Conservation (phyloP, 2,888 invertebrate species). For the Diachrysia chrysitis region DNA sequence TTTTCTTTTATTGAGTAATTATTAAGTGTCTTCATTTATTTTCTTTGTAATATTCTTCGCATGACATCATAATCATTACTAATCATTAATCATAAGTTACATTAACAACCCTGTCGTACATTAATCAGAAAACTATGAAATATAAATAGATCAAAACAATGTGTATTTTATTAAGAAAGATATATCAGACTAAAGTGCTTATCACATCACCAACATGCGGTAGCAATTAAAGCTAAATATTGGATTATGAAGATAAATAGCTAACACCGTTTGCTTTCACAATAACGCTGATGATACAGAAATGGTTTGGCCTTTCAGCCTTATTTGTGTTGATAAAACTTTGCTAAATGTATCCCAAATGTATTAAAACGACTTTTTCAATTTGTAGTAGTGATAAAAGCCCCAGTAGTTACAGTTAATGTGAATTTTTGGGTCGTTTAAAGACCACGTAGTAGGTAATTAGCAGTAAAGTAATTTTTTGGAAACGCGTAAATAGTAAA, state of each 20-base stretch:
- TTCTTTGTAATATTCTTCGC: no score
- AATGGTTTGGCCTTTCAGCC: neutral
- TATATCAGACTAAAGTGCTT: neutral
- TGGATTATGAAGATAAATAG: constrained; percentile 28
- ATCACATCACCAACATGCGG: constrained; percentile 20
- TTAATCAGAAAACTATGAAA: neutral
- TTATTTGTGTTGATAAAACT: neutral
- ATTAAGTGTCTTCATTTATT: no score
- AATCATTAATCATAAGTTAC: no score
- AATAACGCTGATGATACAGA: neutral
- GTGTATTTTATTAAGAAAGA: constrained; percentile 25
- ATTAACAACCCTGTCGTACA: no score
- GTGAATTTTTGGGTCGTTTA: neutral
- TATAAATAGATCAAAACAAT: neutral
- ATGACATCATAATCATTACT: no score
- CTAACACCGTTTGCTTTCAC: neutral
- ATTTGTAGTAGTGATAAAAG: neutral
- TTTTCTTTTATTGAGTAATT: no score
- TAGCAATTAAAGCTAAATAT: constrained; percentile 40
- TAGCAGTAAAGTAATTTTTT: neutral
- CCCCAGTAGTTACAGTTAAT: neutral
- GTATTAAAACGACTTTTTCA: neutral
- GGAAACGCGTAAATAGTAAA: neutral
- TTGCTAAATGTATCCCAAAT: neutral
- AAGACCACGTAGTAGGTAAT: no score